Conservation (phyloP, 2,113 vertebrate species). For the Prunella himalayana region DNA sequence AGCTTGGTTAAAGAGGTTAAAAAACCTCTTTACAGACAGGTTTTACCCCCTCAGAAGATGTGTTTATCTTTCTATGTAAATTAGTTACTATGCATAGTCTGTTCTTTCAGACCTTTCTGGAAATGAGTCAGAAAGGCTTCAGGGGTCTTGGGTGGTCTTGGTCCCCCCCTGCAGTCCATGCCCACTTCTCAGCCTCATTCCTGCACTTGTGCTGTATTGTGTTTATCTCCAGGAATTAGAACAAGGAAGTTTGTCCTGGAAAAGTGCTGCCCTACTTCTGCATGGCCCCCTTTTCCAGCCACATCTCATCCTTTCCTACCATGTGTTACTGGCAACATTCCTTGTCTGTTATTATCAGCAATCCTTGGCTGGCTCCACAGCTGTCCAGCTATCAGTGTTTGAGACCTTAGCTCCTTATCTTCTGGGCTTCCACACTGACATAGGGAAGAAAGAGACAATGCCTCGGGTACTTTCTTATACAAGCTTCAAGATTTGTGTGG, state of each 20-base stretch:
- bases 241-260: not conserved
- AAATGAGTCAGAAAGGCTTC: not conserved
- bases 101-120: not conserved
- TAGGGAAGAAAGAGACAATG: not conserved
- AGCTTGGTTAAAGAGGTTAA: not conserved
- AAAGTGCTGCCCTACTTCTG: not conserved
- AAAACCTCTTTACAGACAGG: not conserved
- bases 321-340: not conserved
- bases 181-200: fast-evolving
- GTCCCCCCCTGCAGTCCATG: not conserved
- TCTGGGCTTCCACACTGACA: not conserved
- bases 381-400: not conserved
- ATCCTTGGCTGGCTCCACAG: not conserved
- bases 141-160: not conserved
- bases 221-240: not conserved
- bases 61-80: not conserved
- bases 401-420: not conserved
- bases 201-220: fast-evolving
- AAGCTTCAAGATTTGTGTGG: not conserved
- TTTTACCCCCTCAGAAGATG: not conserved
- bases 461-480: not conserved
- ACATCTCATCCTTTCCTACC: not conserved
- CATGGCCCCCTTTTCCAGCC: not conserved
- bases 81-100: too few species aligned
- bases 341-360: not conserved